phyloP scores from a whole-genome alignment of 1,140 invertebrate genomes.

The Diorhabda elongata region DNA sequence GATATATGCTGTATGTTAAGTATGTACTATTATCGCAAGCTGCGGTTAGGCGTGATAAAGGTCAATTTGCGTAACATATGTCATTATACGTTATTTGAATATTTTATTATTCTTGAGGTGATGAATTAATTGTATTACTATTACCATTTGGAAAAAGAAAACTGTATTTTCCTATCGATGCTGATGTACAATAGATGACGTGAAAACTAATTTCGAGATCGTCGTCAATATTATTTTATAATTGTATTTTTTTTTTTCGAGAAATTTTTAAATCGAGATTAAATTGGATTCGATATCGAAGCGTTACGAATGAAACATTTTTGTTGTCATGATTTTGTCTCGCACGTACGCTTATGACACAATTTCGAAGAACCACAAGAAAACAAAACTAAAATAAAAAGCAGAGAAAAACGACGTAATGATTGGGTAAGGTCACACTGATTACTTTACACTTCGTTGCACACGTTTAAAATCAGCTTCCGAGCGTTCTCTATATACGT shows the following conservation, averaged over 20 bases:
- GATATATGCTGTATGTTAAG: too few relatives aligned
- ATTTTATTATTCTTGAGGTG: too few relatives aligned
- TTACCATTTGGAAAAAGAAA: too few relatives aligned
- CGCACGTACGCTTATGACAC: slow-evolving; percentile 18
- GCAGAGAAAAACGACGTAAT: slow-evolving; percentile 12
- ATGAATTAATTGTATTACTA: too few relatives aligned
- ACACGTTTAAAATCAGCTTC: slow-evolving; percentile 8
- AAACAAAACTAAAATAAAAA: slow-evolving; percentile 11
- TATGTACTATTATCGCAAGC: too few relatives aligned
- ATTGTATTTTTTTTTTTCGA: neutral
- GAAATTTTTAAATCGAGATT: neutral
- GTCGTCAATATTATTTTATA: too few relatives aligned
- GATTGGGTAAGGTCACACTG: slow-evolving; percentile 15
- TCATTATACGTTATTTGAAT: too few relatives aligned
- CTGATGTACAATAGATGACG: too few relatives aligned
- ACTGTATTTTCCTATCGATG: too few relatives aligned
- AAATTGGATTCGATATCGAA: neutral
- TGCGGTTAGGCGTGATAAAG: too few relatives aligned
- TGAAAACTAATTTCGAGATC: too few relatives aligned
- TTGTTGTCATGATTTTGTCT: slow-evolving; percentile 11
- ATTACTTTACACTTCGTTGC: slow-evolving; percentile 10
- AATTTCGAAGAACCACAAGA: slow-evolving; percentile 16
- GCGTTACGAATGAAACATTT: slow-evolving; percentile 11
- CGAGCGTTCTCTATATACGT: neutral
- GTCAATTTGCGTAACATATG: too few relatives aligned